Base-by-base conservation (phyloP, 2,113 vertebrate genomes). In the Zosterops pallidus region DNA sequence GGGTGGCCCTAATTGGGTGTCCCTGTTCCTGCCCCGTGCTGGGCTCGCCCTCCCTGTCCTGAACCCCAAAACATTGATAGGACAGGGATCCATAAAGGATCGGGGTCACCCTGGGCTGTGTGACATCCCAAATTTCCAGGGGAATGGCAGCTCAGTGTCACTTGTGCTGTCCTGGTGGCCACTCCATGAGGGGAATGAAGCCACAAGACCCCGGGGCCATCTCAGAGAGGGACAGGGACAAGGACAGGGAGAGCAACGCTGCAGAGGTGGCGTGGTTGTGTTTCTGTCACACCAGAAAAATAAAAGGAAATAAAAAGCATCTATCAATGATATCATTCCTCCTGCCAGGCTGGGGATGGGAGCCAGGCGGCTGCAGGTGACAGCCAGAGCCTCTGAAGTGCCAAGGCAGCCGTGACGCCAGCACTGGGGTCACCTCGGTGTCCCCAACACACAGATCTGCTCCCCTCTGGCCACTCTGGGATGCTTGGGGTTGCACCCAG, bases 171-270 rank as follows among this genome's bases (percentile, higher is more conserved):
- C 62, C 63, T 1, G 0, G 69, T 31, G 15, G 53, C 68, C 3
- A 0, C 35, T 53, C 52, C 50, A 0, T 2, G 12, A 2, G 1
- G 52, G 47, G 9, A 39, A 67, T 0, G 0, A 49, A 41, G 46
- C 26, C 5, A 1, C 6, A 2, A 35, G 52, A 64, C 2, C 78
- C 44, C 44, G 17, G 44, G 44, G 44, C 13, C 20, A 9, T 29
- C 71, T 4, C 23, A 11, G 68, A 2, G 7, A 69, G 55, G 68
- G 53, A 41, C 44, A 28, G 1, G 4, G 15, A 67, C n/a, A 25
- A 23, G 56, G 72, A 39, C n/a, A 1, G 26, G 26, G 42, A 46
- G 11, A 37, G 42, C 1, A 0, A n/a, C 4, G 2, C 67, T 11
- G 71, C 2, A 3, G 62, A 12, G 52, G 25, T 20, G 6, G 29